Evolutionary conservation across 2,113 vertebrate genomes (phyloP).

Genomic region (Hystrix brachyura): DNA sequence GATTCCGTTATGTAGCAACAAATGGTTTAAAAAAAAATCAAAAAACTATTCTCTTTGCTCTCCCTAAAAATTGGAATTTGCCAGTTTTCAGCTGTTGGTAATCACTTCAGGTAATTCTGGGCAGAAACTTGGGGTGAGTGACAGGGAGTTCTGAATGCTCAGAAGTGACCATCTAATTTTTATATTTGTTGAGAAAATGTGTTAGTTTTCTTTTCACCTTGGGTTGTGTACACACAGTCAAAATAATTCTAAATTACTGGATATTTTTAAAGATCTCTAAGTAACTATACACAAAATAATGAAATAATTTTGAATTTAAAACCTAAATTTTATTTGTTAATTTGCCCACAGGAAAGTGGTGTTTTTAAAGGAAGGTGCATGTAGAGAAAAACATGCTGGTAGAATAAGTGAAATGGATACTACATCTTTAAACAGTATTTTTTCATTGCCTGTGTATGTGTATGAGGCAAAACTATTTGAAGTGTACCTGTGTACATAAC

Average conservation of each 20-base stretch:
- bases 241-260: constrained; percentile 64
- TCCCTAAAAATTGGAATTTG: constrained; percentile 63
- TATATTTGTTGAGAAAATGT: constrained; percentile 48
- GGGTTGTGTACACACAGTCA: constrained; percentile 48
- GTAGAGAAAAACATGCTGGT: constrained; percentile 31
- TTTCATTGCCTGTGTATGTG: constrained; percentile 94
- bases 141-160: constrained; percentile 43
- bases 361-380: constrained; percentile 65
- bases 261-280: constrained; percentile 66
- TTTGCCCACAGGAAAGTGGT: constrained; percentile 74
- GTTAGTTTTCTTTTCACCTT: constrained; percentile 66
- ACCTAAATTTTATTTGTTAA: constrained; percentile 68
- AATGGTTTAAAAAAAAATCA: constrained; percentile 16
- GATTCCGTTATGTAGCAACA: constrained; percentile 80
- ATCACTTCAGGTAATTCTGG: constrained; percentile 63
- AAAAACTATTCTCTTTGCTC: background rate
- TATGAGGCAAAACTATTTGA: constrained; percentile 91
- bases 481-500: constrained; percentile 98
- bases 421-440: constrained; percentile 92
- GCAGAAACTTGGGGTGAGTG: constrained; percentile 42
- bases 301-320: constrained; percentile 81
- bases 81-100: constrained; percentile 51
- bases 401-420: constrained; percentile 85
- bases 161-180: constrained; percentile 45
- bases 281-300: constrained; percentile 66